Conservation (phyloP, 2,797 vertebrate species). For the Poecile montanus region DNA sequence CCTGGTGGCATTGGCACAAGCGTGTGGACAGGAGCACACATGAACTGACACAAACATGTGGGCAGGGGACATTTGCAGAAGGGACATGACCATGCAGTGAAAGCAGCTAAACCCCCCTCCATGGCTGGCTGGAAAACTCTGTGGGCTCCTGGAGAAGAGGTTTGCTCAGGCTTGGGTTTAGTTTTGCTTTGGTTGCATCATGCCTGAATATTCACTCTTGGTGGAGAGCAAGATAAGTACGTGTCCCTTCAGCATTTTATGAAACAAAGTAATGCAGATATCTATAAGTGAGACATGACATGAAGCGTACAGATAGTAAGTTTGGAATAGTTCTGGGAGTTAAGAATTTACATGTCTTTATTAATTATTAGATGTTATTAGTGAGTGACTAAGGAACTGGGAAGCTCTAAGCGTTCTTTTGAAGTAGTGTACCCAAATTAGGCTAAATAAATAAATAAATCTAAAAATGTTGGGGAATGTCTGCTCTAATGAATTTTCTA, state of each 20-base stretch:
- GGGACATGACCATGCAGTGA: fast-evolving
- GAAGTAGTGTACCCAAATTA: conserved; percentile 77
- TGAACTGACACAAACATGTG: fast-evolving
- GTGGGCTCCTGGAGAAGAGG: not conserved
- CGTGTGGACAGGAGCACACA: fast-evolving
- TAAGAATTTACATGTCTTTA: conserved; percentile 78
- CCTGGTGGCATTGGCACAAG: fast-evolving
- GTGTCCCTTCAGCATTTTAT: conserved; percentile 69
- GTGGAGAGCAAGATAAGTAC: conserved; percentile 52
- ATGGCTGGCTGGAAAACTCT: not conserved
- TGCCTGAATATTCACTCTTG: conserved; percentile 48
- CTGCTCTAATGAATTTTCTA: conserved; percentile 70
- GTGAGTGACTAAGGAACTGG: conserved; percentile 75
- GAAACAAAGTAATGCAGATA: conserved; percentile 73
- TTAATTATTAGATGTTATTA: conserved; percentile 78
- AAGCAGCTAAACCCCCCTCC: not conserved
- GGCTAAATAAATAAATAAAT: conserved; percentile 73
- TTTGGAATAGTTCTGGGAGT: conserved; percentile 77
- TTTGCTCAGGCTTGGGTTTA: not conserved
- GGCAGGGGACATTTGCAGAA: not conserved
- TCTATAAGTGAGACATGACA: conserved; percentile 72
- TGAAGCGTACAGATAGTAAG: conserved; percentile 68
- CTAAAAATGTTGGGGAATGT: conserved; percentile 54
- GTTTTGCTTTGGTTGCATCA: not conserved
- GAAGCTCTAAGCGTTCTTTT: conserved; percentile 75